Base-by-base conservation (phyloP, 2,888 invertebrate genomes). In the Taphrorychus bicolor region DNA sequence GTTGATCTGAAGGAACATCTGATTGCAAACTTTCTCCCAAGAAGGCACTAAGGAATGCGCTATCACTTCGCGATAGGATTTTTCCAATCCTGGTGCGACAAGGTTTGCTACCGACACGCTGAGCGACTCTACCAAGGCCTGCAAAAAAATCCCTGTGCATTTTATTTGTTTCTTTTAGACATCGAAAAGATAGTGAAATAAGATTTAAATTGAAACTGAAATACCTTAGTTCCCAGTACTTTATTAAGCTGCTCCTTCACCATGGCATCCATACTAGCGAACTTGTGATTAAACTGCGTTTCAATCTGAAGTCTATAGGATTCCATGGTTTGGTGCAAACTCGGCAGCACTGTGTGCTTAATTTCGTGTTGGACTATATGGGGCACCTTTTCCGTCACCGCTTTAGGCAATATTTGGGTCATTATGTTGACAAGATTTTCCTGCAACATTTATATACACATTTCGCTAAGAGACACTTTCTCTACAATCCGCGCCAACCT, bases 1-100 rank as follows among this genome's bases (percentile, higher is more conserved):
- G 80, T 95, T 95, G 63, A 98, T 86, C 82, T 98, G 97, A 51
- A 89, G 87, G 80, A 97, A 95, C 87, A 98, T 91, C 78, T 89
- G 89, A 76, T 91, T 89, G 74, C 93, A 93, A 61, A 93, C 89
- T 79, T 91, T 91, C 81, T 97, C 96, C 86, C 95, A 92, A 24
- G 91, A 88, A 2, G 97, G 97, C 76, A 96, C 85, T 51, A 95
- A 85, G 71, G 89, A 87, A 71, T 88, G 89, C 49, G 88, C 85
- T 78, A 96, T 89, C 21, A 92, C 88, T 60, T 93, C 91, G 71
- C 90, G 89, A 80, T 95, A 93, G 11, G 91, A 88, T 14, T 87
- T 86, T 74, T 93, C 91, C 59, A 95, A 87, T 70, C 89, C 87
- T 2, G 90, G 88, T 73, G 91, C 89, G 11, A 95, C 87, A 0